A percentile compares a stretch with the other conserved stretches of the same genome.
phyloP scores from a whole-genome alignment of 2,113 vertebrate species.

The Podarcis cretensis region DNA sequence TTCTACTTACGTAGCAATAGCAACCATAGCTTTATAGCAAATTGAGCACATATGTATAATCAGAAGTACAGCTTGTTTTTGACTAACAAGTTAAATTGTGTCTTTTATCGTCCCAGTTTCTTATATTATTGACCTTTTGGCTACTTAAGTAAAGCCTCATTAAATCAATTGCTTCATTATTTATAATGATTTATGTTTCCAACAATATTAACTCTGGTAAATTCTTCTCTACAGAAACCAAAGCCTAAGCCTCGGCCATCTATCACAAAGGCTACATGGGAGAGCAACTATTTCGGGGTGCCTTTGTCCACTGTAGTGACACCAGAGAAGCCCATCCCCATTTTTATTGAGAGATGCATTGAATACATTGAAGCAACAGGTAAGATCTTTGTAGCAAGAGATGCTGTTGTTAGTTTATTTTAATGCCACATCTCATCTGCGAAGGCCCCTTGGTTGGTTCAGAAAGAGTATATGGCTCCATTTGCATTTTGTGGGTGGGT shows the following conservation, averaged over 20 bases:
- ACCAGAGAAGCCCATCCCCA: constrained; percentile 86
- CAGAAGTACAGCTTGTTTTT: background rate
- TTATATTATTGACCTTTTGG: background rate
- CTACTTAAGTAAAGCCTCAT: background rate
- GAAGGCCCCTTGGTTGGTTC: no score
- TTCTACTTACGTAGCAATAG: background rate
- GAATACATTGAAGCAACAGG: constrained; percentile 93
- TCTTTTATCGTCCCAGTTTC: background rate
- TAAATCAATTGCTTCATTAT: background rate
- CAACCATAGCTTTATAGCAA: background rate
- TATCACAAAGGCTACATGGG: constrained; percentile 87
- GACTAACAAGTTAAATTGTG: background rate
- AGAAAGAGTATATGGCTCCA: background rate
- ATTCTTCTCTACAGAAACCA: constrained; percentile 80
- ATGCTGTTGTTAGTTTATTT: background rate
- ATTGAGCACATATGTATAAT: background rate
- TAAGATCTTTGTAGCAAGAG: constrained; percentile 62
- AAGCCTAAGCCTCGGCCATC: constrained; percentile 89
- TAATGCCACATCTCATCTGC: background rate
- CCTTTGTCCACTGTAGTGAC: constrained; percentile 86
- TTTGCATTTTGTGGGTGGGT: background rate
- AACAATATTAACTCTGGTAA: background rate
- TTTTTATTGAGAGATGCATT: constrained; percentile 95
- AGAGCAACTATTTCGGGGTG: constrained; percentile 93
- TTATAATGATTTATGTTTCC: background rate